Evolutionary conservation across 2,797 vertebrate species (phyloP).

Genomic region (Todus mexicanus): DNA sequence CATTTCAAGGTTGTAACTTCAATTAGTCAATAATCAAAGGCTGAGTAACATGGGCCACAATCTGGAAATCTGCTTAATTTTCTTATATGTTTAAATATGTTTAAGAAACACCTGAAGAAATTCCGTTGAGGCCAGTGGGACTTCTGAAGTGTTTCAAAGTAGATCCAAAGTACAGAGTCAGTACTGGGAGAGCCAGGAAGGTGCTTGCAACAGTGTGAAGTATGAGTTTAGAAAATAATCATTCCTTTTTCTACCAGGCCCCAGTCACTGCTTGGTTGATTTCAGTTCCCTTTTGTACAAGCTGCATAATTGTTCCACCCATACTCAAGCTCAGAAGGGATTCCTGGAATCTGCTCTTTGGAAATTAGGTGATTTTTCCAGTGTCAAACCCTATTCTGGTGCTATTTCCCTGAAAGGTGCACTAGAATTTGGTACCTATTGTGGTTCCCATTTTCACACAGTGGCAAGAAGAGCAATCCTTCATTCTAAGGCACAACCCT

Average conservation of each 20-base stretch:
- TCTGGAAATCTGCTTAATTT: neutral
- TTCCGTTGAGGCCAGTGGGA: neutral
- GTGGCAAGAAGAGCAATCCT: neutral
- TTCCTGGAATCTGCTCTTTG: neutral
- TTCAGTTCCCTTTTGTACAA: neutral
- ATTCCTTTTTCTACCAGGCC: neutral
- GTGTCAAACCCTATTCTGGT: neutral
- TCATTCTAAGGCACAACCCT: neutral
- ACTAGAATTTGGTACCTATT: neutral
- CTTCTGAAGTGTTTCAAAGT: neutral
- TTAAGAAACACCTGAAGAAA: neutral
- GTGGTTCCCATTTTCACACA: neutral
- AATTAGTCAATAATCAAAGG: neutral
- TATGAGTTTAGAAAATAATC: neutral
- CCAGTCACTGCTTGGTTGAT: neutral
- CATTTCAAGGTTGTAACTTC: neutral
- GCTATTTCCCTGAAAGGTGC: neutral
- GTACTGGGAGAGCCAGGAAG: neutral
- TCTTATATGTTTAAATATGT: neutral
- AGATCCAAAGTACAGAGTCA: neutral
- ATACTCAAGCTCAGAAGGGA: neutral
- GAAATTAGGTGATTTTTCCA: neutral
- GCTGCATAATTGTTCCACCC: neutral
- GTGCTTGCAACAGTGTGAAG: neutral
- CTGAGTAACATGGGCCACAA: neutral